phyloP scores from a whole-genome alignment of 2,113 vertebrate species.

The Herpetotheres cachinnans region DNA sequence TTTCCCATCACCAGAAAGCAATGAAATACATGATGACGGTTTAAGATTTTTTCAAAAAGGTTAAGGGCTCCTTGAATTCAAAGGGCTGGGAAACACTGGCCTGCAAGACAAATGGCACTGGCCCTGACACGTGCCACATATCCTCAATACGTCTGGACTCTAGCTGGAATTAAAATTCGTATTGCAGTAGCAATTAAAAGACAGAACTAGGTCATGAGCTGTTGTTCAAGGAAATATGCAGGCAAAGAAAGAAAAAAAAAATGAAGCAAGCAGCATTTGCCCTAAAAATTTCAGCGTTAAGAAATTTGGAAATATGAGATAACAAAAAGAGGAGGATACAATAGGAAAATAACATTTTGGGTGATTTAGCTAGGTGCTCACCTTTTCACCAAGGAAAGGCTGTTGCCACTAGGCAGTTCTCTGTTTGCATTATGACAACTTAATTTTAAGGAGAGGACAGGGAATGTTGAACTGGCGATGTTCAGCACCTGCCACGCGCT shows the following conservation, averaged over 20 bases:
- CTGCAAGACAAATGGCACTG: not conserved
- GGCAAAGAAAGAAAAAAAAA: not conserved
- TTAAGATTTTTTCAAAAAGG: not conserved
- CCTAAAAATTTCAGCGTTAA: not conserved
- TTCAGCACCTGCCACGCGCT: not conserved
- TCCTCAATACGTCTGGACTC: conserved; percentile 8
- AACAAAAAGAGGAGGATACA: not conserved
- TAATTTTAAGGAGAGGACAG: not conserved
- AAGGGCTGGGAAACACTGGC: not conserved
- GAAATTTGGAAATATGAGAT: not conserved
- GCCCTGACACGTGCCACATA: not conserved
- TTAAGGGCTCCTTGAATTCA: not conserved
- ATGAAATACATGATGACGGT: not conserved
- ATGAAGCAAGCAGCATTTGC: not conserved
- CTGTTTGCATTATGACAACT: not conserved
- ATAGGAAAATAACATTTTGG: not conserved
- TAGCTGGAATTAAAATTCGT: conserved; percentile 35
- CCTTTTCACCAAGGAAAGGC: not conserved
- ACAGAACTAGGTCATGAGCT: conserved; percentile 58
- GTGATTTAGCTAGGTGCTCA: fast-evolving
- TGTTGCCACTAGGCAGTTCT: not conserved
- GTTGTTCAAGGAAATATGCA: conserved; percentile 26
- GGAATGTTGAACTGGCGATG: not conserved
- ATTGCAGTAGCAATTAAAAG: conserved; percentile 53
- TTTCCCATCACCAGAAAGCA: conserved; percentile 15